A percentile compares a stretch with the other conserved stretches of the same genome.
Evolutionary conservation across 2,888 invertebrate species (phyloP).

Genomic region (Drosophila borealis): DNA sequence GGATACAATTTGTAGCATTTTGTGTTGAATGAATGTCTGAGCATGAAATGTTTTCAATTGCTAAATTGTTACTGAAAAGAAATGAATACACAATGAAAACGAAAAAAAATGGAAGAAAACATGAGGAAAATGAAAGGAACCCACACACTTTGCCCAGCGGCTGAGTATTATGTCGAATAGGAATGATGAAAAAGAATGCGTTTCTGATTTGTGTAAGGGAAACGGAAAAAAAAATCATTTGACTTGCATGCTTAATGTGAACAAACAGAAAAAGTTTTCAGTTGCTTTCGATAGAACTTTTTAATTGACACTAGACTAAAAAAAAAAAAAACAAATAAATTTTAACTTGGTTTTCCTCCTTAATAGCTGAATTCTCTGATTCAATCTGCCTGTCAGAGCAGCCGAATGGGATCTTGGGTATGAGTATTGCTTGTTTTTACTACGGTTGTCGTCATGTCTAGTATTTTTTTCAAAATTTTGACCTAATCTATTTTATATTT

Average conservation of each 20-base stretch:
- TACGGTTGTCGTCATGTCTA: too few relatives aligned
- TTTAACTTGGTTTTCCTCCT: not conserved
- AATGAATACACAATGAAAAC: slow-evolving; percentile 35
- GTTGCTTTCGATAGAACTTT: slow-evolving; percentile 4
- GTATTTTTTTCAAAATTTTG: too few relatives aligned
- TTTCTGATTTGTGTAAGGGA: slow-evolving; percentile 3
- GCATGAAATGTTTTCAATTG: slow-evolving; percentile 65
- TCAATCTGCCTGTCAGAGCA: too few relatives aligned
- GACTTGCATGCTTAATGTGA: slow-evolving; percentile 8
- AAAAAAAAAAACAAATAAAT: not conserved
- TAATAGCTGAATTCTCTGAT: too few relatives aligned
- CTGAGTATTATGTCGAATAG: slow-evolving; percentile 17
- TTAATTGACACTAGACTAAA: slow-evolving; percentile 16
- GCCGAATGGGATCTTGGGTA: not conserved
- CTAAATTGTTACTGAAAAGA: slow-evolving; percentile 45
- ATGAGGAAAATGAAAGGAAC: not conserved
- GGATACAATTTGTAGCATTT: slow-evolving; percentile 60
- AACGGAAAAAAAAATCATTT: slow-evolving; percentile 28
- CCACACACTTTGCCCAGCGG: slow-evolving; percentile 24
- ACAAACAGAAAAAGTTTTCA: slow-evolving; percentile 2
- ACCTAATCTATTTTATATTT: too few relatives aligned
- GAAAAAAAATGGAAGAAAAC: slow-evolving; percentile 7
- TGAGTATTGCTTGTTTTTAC: not conserved
- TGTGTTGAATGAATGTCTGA: slow-evolving; percentile 44
- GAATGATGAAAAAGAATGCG: not conserved